These are phyloP conservation scores for Rachycentron canadum DNA, from an alignment of 2,797 vertebrate genomes.

Conservation along the genomic window DNA sequence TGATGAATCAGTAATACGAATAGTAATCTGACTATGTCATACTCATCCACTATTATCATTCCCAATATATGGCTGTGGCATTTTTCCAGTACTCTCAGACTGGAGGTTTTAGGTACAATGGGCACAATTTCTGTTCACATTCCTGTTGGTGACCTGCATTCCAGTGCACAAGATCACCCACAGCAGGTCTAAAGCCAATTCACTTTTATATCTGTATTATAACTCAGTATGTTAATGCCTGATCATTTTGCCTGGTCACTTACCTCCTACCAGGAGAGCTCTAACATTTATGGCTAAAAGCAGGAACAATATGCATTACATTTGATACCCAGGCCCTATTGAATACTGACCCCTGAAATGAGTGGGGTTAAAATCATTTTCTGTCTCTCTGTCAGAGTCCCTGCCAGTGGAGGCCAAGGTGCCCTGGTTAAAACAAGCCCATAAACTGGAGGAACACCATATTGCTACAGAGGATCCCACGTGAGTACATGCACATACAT, in stretches of 20 bases:
- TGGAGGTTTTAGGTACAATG: too few relatives aligned
- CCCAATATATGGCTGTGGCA: not conserved
- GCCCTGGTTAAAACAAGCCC: conserved; percentile 94
- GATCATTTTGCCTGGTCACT: too few relatives aligned
- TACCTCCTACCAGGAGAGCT: too few relatives aligned
- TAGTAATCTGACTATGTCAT: not conserved
- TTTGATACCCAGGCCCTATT: not conserved
- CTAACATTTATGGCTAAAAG: too few relatives aligned
- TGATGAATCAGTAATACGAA: not conserved
- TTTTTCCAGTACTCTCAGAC: not conserved
- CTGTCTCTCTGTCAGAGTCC: conserved; percentile 84
- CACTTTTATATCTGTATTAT: too few relatives aligned
- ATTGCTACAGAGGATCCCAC: conserved; percentile 90
- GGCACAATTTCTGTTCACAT: too few relatives aligned
- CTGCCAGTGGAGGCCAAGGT: conserved; percentile 91
- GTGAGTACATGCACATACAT: conserved; percentile 82
- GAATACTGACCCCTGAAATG: not conserved
- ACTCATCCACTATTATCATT: not conserved
- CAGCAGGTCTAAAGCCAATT: too few relatives aligned
- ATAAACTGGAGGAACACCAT: conserved; percentile 90
- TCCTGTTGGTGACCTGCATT: too few relatives aligned
- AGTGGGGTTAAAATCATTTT: not conserved
- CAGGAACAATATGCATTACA: too few relatives aligned
- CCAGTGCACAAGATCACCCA: too few relatives aligned
- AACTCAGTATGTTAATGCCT: too few relatives aligned